Evolutionary conservation across 2,113 vertebrate genomes (phyloP).

Genomic region (Corythaeola cristata): DNA sequence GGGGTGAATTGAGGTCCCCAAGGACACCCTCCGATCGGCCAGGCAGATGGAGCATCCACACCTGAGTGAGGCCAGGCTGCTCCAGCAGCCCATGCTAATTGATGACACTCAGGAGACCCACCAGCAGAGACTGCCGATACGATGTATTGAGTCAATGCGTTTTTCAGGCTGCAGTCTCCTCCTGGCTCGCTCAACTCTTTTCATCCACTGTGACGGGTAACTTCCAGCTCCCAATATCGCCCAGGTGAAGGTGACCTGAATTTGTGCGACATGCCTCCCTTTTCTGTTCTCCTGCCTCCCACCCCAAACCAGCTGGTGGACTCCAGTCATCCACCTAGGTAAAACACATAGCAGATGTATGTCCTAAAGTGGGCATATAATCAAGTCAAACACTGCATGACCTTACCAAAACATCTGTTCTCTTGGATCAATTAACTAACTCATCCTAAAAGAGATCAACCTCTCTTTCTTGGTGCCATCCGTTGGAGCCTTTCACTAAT

Average conservation of each 20-base stretch:
- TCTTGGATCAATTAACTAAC: background rate
- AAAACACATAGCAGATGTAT: background rate
- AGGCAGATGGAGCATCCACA: background rate
- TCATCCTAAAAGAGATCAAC: constrained; percentile 33
- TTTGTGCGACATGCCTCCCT: rapidly evolving
- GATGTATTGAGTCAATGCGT: background rate
- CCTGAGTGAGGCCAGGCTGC: background rate
- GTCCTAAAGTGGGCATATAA: background rate
- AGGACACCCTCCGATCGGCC: background rate
- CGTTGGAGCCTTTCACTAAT: background rate
- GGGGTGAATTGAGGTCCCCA: background rate
- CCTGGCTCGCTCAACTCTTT: background rate
- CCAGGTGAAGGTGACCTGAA: background rate
- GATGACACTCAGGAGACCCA: background rate
- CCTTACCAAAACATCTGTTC: constrained; percentile 50
- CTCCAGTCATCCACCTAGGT: background rate
- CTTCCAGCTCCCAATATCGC: background rate
- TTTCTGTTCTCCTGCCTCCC: background rate
- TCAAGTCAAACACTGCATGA: background rate
- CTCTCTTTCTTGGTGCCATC: background rate
- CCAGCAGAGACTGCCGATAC: rapidly evolving
- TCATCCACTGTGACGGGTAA: background rate
- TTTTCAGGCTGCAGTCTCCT: background rate
- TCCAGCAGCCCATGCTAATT: background rate
- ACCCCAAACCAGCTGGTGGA: background rate